These are phyloP conservation scores for Cerastis leucographa DNA, from an alignment of 2,888 invertebrate species.

Conservation along the genomic window DNA sequence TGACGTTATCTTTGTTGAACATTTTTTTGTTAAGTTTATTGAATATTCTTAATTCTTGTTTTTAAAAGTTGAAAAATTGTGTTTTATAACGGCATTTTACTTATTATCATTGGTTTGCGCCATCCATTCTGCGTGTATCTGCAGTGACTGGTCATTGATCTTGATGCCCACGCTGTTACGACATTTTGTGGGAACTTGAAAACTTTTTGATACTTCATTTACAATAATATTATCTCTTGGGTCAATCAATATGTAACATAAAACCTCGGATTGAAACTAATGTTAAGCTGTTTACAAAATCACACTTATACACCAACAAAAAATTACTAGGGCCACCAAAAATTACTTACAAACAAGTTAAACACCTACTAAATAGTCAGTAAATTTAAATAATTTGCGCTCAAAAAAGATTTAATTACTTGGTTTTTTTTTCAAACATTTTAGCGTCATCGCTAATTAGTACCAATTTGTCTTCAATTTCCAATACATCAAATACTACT, in stretches of 20 bases:
- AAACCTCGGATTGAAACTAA: background rate
- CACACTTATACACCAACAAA: too few species aligned
- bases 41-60: conserved; percentile 70
- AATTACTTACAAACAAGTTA: background rate
- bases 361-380: background rate
- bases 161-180: conserved; percentile 74
- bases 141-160: conserved; percentile 74
- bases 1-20: conserved; percentile 74
- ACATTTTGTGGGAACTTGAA: conserved; percentile 68
- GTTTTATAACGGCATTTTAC: conserved; percentile 62
- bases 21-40: conserved; percentile 72
- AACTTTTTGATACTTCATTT: conserved; percentile 35
- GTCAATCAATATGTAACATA: conserved; percentile 5
- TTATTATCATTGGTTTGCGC: conserved; percentile 67
- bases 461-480: background rate
- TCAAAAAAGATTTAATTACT: background rate
- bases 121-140: conserved; percentile 78
- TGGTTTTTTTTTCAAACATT: background rate
- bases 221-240: conserved; percentile 28
- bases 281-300: background rate
- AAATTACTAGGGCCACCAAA: background rate
- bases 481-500: background rate
- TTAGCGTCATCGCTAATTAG: background rate
- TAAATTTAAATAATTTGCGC: background rate
- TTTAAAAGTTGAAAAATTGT: conserved; percentile 67